phyloP scores from a whole-genome alignment of 2,797 vertebrate species.

The Micromesistius poutassou region DNA sequence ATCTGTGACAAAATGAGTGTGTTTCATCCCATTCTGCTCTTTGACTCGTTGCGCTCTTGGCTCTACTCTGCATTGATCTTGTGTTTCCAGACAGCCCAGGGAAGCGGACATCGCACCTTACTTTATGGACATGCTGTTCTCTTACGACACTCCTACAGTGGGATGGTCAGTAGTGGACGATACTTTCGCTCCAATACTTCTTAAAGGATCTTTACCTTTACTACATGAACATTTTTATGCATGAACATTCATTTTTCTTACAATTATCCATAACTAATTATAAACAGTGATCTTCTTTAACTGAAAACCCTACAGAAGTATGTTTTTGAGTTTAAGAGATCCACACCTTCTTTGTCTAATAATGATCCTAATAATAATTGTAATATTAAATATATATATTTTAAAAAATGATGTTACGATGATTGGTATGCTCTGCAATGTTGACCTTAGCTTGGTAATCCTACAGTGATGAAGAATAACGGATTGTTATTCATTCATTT shows the following conservation, averaged over 20 bases:
- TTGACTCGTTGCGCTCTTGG: neutral
- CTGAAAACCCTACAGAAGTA: neutral
- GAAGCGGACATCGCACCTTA: constrained; percentile 88
- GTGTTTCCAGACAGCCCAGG: constrained; percentile 80
- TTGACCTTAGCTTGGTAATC: neutral
- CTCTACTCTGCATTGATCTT: neutral
- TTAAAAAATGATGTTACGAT: neutral
- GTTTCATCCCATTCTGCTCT: neutral
- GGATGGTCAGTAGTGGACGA: constrained; percentile 79
- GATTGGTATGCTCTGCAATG: neutral
- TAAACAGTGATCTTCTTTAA: neutral
- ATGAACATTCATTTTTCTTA: neutral
- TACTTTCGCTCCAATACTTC: neutral
- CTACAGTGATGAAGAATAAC: neutral
- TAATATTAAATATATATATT: too few species aligned
- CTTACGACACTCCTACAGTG: constrained; percentile 91
- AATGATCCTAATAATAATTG: neutral
- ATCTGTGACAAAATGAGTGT: neutral
- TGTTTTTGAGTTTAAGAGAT: neutral
- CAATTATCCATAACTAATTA: neutral
- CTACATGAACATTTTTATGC: neutral
- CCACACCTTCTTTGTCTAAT: neutral
- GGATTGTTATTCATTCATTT: neutral
- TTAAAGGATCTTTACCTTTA: neutral
- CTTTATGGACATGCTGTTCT: constrained; percentile 90